These are phyloP conservation scores for Hemiscyllium ocellatum DNA, from an alignment of 2,113 vertebrate species.

Conservation along the genomic window DNA sequence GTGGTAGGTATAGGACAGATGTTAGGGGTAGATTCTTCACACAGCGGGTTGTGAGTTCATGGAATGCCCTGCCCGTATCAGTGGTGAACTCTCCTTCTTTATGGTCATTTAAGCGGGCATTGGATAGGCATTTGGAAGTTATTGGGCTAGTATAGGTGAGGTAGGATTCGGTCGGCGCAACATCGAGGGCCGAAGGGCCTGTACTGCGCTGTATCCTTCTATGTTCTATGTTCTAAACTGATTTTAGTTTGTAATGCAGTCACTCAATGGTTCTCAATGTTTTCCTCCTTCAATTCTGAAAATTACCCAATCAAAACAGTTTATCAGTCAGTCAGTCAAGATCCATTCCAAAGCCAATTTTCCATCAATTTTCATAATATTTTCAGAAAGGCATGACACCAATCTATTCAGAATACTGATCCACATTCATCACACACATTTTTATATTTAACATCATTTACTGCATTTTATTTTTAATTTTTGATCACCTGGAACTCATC, in stretches of 20 bases:
- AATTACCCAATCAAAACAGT: neutral
- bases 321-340: neutral
- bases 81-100: too few species aligned
- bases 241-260: neutral
- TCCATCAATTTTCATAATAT: neutral
- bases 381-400: neutral
- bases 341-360: neutral
- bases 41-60: too few species aligned
- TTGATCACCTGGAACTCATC: conserved; percentile 88
- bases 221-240: too few species aligned
- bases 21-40: too few species aligned
- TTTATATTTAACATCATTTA: neutral
- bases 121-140: too few species aligned
- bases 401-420: neutral
- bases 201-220: too few species aligned
- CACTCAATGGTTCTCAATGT: neutral
- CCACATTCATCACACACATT: neutral
- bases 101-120: too few species aligned
- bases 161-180: too few species aligned
- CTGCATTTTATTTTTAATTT: neutral
- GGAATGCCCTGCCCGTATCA: too few species aligned
- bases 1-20: too few species aligned
- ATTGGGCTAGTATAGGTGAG: too few species aligned
- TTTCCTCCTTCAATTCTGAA: neutral
- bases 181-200: too few species aligned